Percentiles rank a stretch among this genome's conserved stretches.
phyloP scores from a whole-genome alignment of 2,113 vertebrate species.

The Phainopepla nitens region DNA sequence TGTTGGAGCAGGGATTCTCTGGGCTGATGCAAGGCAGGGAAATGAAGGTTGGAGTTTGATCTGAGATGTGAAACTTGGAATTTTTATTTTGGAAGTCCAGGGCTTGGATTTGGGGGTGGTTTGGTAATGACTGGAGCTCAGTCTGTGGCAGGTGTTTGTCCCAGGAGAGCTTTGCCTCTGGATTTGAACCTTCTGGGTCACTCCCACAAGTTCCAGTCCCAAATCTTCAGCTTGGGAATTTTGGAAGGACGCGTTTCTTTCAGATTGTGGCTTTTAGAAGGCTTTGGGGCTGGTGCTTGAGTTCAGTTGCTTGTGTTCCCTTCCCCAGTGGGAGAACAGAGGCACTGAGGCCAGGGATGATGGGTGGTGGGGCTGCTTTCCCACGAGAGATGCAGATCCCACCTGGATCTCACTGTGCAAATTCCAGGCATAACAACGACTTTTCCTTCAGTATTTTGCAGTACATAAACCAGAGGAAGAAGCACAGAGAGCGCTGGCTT shows the following conservation, averaged over 20 bases:
- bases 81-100: neutral
- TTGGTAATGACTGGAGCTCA: neutral
- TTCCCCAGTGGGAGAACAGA: neutral
- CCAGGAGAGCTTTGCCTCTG: neutral
- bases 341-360: accelerated
- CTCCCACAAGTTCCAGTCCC: neutral
- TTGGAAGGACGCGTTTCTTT: accelerated
- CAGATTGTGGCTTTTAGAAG: neutral
- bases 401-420: no score
- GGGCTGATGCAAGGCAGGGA: neutral
- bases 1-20: neutral
- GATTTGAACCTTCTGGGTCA: neutral
- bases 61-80: accelerated
- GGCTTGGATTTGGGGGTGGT: neutral
- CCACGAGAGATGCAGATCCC: neutral
- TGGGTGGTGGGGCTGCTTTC: neutral
- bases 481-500: conserved; percentile 90
- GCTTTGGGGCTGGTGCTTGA: accelerated
- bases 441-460: conserved; percentile 81
- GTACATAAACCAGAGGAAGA: conserved; percentile 90
- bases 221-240: neutral
- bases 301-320: neutral
- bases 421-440: accelerated
- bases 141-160: neutral
- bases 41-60: neutral